Base-by-base conservation (phyloP, 2,113 vertebrate species). In the Archilochus colubris region DNA sequence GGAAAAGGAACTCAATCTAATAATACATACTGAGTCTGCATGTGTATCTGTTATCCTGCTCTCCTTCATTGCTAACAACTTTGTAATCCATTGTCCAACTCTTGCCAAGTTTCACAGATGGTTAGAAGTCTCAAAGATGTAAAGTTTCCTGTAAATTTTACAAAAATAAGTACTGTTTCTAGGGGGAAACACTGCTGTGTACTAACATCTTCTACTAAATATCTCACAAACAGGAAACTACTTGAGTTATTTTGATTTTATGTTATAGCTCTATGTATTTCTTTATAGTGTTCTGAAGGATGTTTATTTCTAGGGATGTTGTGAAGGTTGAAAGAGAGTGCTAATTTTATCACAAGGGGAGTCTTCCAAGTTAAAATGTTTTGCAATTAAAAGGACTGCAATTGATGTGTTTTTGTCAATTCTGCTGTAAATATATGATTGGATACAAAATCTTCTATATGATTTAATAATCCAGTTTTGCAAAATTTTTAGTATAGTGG, bases 51-150 rank as follows among this genome's bases (percentile, higher is more conserved):
- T 84, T 94, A 82, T 76, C 31, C 24, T 76, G 24, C 53, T 38
- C 78, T 95, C 77, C 89, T 91, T 66, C 89, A 64, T 58, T 82
- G 36, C 33, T 79, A 76, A 79, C 62, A 94, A 75, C 21, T 91
- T 94, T 77, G 67, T 63, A 59, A 87, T 94, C 84, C 78, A 51
- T 91, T 89, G 87, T 69, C 61, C 61, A 74, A 15, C 59, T 85
- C 81, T 93, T 96, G 93, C 89, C 87, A 96, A 95, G 51, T 84
- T 94, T 62, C 62, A 76, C 94, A 96, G 91, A 94, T 95, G 87
- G 77, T 64, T 96, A 36, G 66, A 79, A 89, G 23, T 54, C 84
- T 87, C 69, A 85, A 72, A 84, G 44, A 94, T 89, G 27, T 86
- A 48, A 94, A 94, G 61, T 82, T 84, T 86, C 57, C 84, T 89